Base-by-base conservation (phyloP, 2,113 vertebrate species). In the Theristicus caerulescens region DNA sequence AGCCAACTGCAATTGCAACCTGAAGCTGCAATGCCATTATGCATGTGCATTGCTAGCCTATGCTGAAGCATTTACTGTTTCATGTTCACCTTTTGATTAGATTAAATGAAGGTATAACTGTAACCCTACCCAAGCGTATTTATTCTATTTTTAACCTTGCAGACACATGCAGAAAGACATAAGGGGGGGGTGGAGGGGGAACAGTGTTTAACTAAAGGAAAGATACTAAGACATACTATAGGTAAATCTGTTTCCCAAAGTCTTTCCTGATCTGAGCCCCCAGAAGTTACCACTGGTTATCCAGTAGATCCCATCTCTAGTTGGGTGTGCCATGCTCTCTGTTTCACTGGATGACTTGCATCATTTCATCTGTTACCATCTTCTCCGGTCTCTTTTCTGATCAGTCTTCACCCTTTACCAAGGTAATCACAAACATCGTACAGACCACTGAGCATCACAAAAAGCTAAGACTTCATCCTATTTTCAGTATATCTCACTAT, bases 71-170 rank as follows among this genome's bases (percentile, higher is more conserved):
- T 77, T 78, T 54, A 32, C 64, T 83, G 32, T 66, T 88, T 16
- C 15, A 19, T 46, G n/a, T 77, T 86, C 64, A 78, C 55, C 42
- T 89, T 59, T 89, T 95, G 80, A 89, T 94, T 84, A 92, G 64
- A 66, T 88, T 91, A 96, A 89, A 67, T 40, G 42, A 67, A 71
- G 31, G 38, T 76, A 34, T 20, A 67, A 79, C 51, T 79, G 61
- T 84, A 74, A 91, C 38, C 18, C 61, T 87, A 59, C 55, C 69
- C 69, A 44, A 79, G 83, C 57, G 61, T 29, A 44, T 74, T 93
- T 86, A 58, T 58, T 70, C 79, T 88, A 24, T 89, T 89, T 94
- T 95, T 93, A 94, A 89, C 51, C 44, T 71, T 67, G 57, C 29
- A 78, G 72, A 54, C 7, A 1, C 42, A 36, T 10, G 4, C 51